A percentile compares a stretch with the other conserved stretches of the same genome.
Evolutionary conservation across 1,140 invertebrate genomes (phyloP).

Genomic region (Dreissena polymorpha): DNA sequence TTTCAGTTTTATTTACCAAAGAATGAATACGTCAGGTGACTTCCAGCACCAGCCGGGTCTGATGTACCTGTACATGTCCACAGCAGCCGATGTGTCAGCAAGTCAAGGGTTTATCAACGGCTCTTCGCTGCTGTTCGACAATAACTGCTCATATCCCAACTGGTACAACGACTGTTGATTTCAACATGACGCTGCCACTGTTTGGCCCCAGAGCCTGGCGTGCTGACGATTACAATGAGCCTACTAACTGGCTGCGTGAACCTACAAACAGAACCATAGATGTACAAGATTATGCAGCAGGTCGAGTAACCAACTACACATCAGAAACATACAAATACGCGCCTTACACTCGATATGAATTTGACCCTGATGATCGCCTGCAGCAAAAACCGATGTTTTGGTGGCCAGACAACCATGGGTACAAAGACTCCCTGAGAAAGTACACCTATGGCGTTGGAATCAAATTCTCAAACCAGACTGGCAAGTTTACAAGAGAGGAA

Average conservation of each 20-base stretch:
- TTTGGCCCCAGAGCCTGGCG: slow-evolving; percentile 95
- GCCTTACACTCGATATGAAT: slow-evolving; percentile 85
- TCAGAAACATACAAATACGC: slow-evolving; percentile 94
- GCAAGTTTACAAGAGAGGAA: slow-evolving; percentile 68
- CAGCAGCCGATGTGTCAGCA: slow-evolving; percentile 95
- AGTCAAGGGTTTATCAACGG: slow-evolving; percentile 94
- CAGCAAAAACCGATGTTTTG: slow-evolving; percentile 78
- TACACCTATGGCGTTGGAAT: slow-evolving; percentile 88
- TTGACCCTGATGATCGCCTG: slow-evolving; percentile 29
- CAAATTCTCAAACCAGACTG: slow-evolving; percentile 97
- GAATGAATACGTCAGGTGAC: slow-evolving; percentile 72
- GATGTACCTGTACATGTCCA: slow-evolving; percentile 98
- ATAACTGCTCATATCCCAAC: slow-evolving; percentile 96
- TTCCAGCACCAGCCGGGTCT: slow-evolving; percentile 96
- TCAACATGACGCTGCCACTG: slow-evolving; percentile 97
- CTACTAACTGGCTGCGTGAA: slow-evolving; percentile 79
- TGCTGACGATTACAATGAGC: slow-evolving; percentile 79
- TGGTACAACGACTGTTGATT: slow-evolving; percentile 95
- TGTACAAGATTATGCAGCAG: slow-evolving; percentile 78
- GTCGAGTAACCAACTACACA: slow-evolving; percentile 91
- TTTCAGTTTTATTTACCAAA: slow-evolving; percentile 93
- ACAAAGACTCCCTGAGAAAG: slow-evolving; percentile 92
- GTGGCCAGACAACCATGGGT: slow-evolving; percentile 85
- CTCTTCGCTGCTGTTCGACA: slow-evolving; percentile 96
- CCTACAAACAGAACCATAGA: slow-evolving; percentile 79